Conservation (phyloP, 1,140 invertebrate genomes). For the Nephotettix cincticeps region DNA sequence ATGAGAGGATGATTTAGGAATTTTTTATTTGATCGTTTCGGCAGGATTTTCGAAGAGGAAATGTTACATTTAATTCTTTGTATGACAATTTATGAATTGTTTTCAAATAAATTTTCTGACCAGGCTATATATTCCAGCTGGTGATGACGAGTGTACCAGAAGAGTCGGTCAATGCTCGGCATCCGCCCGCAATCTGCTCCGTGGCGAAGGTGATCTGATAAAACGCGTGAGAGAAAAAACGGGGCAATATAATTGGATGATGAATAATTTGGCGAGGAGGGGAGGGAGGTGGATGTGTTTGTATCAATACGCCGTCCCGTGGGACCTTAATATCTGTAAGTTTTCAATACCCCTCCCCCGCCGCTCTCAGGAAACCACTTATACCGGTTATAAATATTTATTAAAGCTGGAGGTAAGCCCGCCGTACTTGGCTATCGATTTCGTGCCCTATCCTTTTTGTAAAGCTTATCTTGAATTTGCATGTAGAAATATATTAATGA, state of each 20-base stretch:
- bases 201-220: not conserved
- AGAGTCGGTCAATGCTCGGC: no score
- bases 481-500: constrained; percentile 21
- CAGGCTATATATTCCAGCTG: no score
- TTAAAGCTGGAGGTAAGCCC: not conserved
- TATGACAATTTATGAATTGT: no score
- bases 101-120: no score
- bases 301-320: constrained; percentile 1
- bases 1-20: no score
- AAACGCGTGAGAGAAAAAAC: constrained; percentile 17
- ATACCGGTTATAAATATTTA: constrained; percentile 21
- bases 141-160: no score
- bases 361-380: not conserved
- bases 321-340: constrained; percentile 22
- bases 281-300: constrained; percentile 2
- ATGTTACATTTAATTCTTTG: no score
- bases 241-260: constrained; percentile 16
- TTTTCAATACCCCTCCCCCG: constrained; percentile 13
- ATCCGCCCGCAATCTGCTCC: no score
- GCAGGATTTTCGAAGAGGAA: no score
- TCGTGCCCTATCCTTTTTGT: not conserved
- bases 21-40: no score
- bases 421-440: constrained; percentile 14
- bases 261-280: constrained; percentile 5
- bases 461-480: constrained; percentile 19